Conservation (phyloP, 2,113 vertebrate species). For the Furnarius figulus region DNA sequence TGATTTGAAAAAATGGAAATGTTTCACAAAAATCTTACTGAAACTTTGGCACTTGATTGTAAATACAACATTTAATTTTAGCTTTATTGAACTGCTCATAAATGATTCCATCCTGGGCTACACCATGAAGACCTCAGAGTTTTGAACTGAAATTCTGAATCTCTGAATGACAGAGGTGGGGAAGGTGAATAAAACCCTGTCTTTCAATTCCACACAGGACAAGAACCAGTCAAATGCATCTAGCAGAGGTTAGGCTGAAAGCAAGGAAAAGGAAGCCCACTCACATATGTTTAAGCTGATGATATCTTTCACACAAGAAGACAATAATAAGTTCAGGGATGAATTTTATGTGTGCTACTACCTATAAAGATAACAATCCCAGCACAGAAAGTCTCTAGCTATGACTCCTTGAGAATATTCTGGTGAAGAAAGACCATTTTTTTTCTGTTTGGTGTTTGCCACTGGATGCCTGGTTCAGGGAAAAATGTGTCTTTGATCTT, state of each 20-base stretch:
- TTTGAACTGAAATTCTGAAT: background rate
- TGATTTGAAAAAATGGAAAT: background rate
- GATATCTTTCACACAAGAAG: background rate
- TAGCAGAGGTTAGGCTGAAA: background rate
- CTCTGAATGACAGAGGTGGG: background rate
- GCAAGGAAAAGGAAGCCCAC: background rate
- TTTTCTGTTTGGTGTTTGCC: background rate
- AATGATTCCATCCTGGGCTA: background rate
- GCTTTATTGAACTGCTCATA: background rate
- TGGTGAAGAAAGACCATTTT: background rate
- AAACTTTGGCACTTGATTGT: background rate
- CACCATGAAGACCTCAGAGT: background rate
- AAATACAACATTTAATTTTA: background rate
- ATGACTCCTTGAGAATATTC: background rate
- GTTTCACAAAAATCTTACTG: background rate
- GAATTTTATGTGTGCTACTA: background rate
- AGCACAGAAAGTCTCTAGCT: background rate
- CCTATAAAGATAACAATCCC: background rate
- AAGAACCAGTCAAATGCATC: background rate
- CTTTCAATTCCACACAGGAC: background rate
- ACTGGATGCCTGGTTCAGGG: background rate
- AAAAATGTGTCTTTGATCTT: background rate
- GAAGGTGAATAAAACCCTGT: background rate
- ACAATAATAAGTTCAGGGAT: background rate
- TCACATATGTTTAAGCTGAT: rapidly evolving